phyloP scores from a whole-genome alignment of 2,113 vertebrate genomes.

The Rhabdomys dilectus region DNA sequence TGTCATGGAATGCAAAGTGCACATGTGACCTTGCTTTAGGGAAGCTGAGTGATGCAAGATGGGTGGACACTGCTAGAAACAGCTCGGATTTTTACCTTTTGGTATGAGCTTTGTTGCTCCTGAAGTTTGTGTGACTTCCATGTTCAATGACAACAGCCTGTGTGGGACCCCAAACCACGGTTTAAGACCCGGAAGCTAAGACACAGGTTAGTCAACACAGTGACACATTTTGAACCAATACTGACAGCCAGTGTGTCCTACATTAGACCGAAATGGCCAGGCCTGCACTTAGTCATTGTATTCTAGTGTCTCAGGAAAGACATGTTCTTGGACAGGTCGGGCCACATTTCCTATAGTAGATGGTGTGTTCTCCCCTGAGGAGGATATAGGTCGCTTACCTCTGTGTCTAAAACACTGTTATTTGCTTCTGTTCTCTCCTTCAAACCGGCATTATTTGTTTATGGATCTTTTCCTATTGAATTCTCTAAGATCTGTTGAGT shows the following conservation, averaged over 20 bases:
- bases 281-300: neutral
- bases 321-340: neutral
- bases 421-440: neutral
- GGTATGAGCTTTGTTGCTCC: neutral
- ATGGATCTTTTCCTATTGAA: neutral
- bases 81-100: neutral
- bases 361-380: neutral
- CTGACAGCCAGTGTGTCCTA: neutral
- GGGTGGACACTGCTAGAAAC: neutral
- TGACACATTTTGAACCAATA: neutral
- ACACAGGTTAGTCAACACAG: neutral
- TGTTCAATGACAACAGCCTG: neutral
- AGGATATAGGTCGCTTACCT: neutral
- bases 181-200: neutral
- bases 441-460: neutral
- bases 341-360: neutral
- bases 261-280: neutral
- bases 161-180: neutral
- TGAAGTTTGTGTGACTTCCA: neutral
- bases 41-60: neutral
- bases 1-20: neutral
- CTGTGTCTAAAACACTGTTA: neutral
- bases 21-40: neutral
- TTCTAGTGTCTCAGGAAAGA: neutral
- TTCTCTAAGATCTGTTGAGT: neutral